phyloP scores from a whole-genome alignment of 2,888 invertebrate genomes.

The Lasioglossum pauxillum region DNA sequence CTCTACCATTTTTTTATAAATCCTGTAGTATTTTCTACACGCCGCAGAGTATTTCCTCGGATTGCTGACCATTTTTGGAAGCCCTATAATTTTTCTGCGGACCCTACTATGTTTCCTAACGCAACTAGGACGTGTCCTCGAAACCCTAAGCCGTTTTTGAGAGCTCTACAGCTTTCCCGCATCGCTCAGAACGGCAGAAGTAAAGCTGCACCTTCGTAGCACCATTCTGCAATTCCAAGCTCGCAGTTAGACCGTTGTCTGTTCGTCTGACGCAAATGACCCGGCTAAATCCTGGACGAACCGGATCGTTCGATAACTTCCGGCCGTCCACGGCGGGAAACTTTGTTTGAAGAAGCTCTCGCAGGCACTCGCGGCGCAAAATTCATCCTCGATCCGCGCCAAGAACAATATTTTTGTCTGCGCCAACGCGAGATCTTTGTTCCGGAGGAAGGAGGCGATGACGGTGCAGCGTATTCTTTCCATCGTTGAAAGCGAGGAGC shows the following conservation, averaged over 20 bases:
- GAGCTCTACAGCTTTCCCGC: not conserved
- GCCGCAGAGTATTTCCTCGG: not conserved
- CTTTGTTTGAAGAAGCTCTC: slow-evolving; percentile 21
- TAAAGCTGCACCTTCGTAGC: not conserved
- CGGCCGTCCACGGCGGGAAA: slow-evolving; percentile 8
- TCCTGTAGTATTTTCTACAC: not conserved
- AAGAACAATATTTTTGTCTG: not conserved
- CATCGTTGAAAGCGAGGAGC: not conserved
- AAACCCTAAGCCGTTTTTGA: not conserved
- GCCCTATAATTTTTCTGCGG: not conserved
- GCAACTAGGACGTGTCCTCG: not conserved
- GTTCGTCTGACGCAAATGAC: not conserved
- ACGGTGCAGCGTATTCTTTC: not conserved
- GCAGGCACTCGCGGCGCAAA: slow-evolving; percentile 1
- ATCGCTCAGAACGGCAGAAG: not conserved
- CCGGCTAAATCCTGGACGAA: not conserved
- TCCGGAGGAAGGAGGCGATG: not conserved
- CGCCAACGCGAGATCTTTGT: not conserved
- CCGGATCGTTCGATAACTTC: slow-evolving; percentile 39
- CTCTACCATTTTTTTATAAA: not conserved
- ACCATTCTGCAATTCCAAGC: not conserved
- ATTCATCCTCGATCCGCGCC: not conserved
- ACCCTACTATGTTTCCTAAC: not conserved
- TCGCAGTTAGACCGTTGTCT: not conserved
- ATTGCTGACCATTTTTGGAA: not conserved